Evolutionary conservation across 2,888 invertebrate species (phyloP).

Genomic region (Apamea monoglypha): DNA sequence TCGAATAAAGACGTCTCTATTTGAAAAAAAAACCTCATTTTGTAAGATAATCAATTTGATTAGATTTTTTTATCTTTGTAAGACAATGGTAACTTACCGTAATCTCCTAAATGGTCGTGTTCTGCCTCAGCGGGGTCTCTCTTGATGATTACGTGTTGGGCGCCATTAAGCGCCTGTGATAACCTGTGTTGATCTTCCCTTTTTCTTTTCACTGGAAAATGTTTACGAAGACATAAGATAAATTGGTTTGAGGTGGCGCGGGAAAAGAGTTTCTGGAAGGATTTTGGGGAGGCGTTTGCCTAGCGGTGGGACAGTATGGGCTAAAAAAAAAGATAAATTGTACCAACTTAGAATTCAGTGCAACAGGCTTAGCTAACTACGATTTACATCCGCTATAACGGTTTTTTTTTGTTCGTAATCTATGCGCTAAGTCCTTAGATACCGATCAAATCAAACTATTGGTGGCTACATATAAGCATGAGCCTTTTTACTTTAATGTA

Average conservation of each 20-base stretch:
- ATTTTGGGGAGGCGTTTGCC: too few species aligned
- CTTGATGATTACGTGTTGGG: conserved; percentile 95
- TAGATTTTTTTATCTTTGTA: not conserved
- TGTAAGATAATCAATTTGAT: not conserved
- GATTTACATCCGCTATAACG: not conserved
- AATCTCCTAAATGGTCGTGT: conserved; percentile 94
- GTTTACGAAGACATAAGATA: not conserved
- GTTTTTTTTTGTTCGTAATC: too few species aligned
- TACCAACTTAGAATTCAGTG: not conserved
- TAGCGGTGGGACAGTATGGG: too few species aligned
- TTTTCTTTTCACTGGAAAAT: conserved; percentile 84
- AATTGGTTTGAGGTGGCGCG: too few species aligned
- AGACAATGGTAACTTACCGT: conserved; percentile 91
- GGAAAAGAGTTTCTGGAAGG: too few species aligned
- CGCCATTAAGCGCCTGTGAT: conserved; percentile 85
- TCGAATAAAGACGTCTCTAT: not conserved
- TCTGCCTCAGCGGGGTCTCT: conserved; percentile 88
- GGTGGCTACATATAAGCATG: too few species aligned
- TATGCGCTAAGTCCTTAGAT: too few species aligned
- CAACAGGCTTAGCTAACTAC: not conserved
- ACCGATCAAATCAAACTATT: too few species aligned
- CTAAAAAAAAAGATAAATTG: not conserved
- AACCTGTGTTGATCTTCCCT: conserved; percentile 81
- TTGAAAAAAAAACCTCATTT: not conserved
- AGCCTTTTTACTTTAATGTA: too few species aligned